Conservation (phyloP, 2,797 vertebrate species). For the Lindbergichthys nudifrons region DNA sequence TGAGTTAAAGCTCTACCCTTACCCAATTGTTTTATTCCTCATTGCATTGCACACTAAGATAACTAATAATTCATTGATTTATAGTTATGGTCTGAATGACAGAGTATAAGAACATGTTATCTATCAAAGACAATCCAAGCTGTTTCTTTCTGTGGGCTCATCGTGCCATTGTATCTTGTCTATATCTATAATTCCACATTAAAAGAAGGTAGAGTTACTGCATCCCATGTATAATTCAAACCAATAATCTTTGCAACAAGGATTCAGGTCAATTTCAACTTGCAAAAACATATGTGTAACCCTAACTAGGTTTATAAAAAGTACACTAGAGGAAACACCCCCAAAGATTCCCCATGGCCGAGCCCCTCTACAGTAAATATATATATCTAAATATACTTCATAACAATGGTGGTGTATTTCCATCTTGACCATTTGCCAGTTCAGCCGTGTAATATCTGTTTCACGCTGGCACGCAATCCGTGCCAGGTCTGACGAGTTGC, state of each 20-base stretch:
- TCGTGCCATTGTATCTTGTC: background rate
- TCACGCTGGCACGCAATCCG: background rate
- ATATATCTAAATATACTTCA: background rate
- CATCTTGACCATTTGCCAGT: background rate
- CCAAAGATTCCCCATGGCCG: no score
- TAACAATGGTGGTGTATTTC: background rate
- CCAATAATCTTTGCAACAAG: background rate
- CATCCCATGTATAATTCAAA: background rate
- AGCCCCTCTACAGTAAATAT: conserved; percentile 1
- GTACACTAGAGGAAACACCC: background rate
- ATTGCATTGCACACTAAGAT: background rate
- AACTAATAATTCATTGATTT: background rate
- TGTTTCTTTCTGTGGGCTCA: background rate
- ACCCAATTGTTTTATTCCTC: no score
- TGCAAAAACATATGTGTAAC: background rate
- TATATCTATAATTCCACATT: background rate
- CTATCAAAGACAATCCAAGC: background rate
- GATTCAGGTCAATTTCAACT: background rate
- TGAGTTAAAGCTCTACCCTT: no score
- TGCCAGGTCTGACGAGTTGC: background rate
- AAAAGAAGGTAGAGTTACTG: background rate
- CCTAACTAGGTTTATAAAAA: background rate
- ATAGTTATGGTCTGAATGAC: background rate
- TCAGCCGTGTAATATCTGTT: background rate
- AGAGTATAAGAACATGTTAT: background rate